Percentiles rank a stretch among this genome's conserved stretches.
Evolutionary conservation across 2,113 vertebrate genomes (phyloP).

Genomic region (Trogon surrucura): DNA sequence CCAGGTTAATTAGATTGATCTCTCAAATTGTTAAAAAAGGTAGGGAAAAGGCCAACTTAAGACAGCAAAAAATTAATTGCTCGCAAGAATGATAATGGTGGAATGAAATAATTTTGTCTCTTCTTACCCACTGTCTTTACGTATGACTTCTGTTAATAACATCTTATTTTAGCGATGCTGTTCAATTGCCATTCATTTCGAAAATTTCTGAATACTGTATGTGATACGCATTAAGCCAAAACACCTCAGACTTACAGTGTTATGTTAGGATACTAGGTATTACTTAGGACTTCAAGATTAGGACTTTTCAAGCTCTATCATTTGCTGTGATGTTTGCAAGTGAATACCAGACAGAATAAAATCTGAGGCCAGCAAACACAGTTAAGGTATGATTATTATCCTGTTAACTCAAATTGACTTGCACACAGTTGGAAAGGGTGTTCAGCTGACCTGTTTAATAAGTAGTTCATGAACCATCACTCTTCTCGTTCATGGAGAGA

Average conservation of each 20-base stretch:
- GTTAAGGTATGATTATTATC: not conserved
- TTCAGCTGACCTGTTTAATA: slow-evolving; percentile 19
- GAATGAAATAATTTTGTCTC: not conserved
- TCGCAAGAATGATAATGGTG: not conserved
- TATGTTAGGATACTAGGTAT: not conserved
- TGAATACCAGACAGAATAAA: not conserved
- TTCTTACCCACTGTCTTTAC: not conserved
- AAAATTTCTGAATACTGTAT: not conserved
- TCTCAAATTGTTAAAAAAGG: not conserved
- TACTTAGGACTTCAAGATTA: not conserved
- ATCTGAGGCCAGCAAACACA: not conserved
- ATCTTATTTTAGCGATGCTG: not conserved
- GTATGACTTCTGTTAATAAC: not conserved
- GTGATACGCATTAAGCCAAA: not conserved
- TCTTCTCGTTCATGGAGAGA: not conserved
- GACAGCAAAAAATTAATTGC: not conserved
- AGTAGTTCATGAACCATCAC: not conserved
- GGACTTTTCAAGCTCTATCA: not conserved
- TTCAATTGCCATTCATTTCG: not conserved
- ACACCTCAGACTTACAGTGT: not conserved
- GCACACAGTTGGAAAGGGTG: not conserved
- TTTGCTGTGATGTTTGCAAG: not conserved
- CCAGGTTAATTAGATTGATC: not conserved
- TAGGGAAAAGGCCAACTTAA: not conserved
- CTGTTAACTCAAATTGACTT: not conserved